Evolutionary conservation across 2,797 vertebrate species (phyloP), one percentile per base, ranked within the genome.

Genomic region (Synanceia verrucosa): DNA sequence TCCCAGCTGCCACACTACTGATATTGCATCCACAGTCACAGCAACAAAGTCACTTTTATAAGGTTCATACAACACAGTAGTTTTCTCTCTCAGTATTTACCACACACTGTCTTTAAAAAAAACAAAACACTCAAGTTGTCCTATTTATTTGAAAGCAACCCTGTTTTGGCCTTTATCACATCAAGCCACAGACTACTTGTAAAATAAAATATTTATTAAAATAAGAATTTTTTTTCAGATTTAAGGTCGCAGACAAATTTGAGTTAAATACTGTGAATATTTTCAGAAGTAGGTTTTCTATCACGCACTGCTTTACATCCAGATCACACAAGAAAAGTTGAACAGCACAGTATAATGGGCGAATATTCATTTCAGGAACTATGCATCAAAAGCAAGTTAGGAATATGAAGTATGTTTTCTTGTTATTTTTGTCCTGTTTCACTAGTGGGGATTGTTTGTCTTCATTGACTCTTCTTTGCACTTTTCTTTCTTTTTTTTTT

Each of bases 181-280:
- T 63, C 36, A 70, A 79, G 69, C 48, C 76, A 87, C 85, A 68
- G 60, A 69, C 67, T 26, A 73, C 80, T 86, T 89, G 82, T 92
- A 91, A 89, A 90, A 89, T 74, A 88, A 86, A 85, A 51, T 93
- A 94, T 93, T 94, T 94, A 93, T 93, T 92, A 64, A 90, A 89
- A 73, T 43, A 58, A 62, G 71, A 21, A 44, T 63, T 77, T 83
- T n/a, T 73, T 80, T 81, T 79, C 65, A 68, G 50, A 79, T 80
- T 86, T 70, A 51, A 46, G 76, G 65, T 69, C 23, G 47, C 67
- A 81, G 41, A 61, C 65, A 60, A 87, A 90, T 89, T 85, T 73
- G 31, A 88, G 81, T 88, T 23, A 73, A 81, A 87, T 88, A 90
- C 90, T 94, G 93, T 94, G 91, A 94, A 94, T 93, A 76, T 90